Base-by-base conservation (phyloP, 1,140 invertebrate species). In the Ruditapes philippinarum region DNA sequence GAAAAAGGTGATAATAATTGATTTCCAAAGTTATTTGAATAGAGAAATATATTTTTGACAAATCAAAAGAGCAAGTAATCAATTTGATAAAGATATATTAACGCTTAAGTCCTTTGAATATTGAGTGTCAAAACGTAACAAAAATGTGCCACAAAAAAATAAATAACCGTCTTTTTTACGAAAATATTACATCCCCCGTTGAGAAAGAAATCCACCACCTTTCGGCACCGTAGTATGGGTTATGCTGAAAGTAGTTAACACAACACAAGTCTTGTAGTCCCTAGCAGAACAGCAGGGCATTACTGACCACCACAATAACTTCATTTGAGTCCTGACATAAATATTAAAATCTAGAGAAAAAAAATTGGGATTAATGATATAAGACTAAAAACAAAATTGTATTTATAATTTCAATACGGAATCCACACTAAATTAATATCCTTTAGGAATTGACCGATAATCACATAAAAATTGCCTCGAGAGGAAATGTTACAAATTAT, bases 291-390 rank as follows among this genome's bases (percentile, higher is more conserved):
- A 82, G 2, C 40, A 82, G 51, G 17, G 38, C 60, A 51, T 7
- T 19, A 82, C 7, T 28, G 57, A 82, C 25, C 65, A 25, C 22
- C 0, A 17, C 38, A 60, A 82, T 25, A 82, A 82, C 80, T 82
- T 82, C 80, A 82, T 82, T 68, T 57, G 7, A n/a, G 57, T n/a
- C 57, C 57, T 25, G 25, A 7, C n/a, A n/a, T 5, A n/a, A 62
- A 62, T 11, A 28, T 7, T 28, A 62, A 5, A 28, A n/a, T n/a
- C n/a, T n/a, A n/a, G n/a, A n/a, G n/a, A n/a, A n/a, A n/a, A n/a
- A n/a, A n/a, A n/a, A n/a, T n/a, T n/a, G n/a, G n/a, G n/a, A n/a
- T n/a, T n/a, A n/a, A n/a, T n/a, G n/a, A n/a, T n/a, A n/a, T n/a
- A n/a, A n/a, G n/a, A n/a, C n/a, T n/a, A n/a, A n/a, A n/a, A n/a